Evolutionary conservation across 1,140 invertebrate genomes (phyloP).

Genomic region (Papilio aristodemus): DNA sequence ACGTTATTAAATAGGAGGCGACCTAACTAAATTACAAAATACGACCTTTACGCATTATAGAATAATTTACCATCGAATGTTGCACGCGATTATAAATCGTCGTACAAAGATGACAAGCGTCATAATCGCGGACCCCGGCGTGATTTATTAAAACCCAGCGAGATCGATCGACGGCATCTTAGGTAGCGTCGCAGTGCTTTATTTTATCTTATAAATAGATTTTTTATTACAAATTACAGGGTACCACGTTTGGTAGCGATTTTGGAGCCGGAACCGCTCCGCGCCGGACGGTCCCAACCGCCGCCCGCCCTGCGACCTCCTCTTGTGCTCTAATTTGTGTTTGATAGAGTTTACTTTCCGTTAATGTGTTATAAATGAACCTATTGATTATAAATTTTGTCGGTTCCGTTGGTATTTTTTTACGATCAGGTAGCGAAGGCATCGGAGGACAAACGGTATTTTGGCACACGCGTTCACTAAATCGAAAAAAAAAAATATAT

Average conservation of each 20-base stretch:
- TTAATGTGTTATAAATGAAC: slow-evolving; percentile 32
- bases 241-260: slow-evolving; percentile 75
- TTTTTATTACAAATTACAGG: slow-evolving; percentile 79
- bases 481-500: slow-evolving; percentile 33
- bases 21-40: slow-evolving; percentile 78
- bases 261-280: slow-evolving; percentile 50
- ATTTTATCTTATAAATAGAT: slow-evolving; percentile 79
- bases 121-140: slow-evolving; percentile 60
- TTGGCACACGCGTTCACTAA: slow-evolving; percentile 21
- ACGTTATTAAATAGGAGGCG: slow-evolving; percentile 76
- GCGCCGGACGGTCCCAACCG: slow-evolving; percentile 46
- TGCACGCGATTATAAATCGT: slow-evolving; percentile 61
- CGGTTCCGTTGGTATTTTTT: slow-evolving; percentile 58
- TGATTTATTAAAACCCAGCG: slow-evolving; percentile 69
- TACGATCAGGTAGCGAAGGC: slow-evolving; percentile 48
- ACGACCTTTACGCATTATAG: slow-evolving; percentile 70
- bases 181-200: slow-evolving; percentile 71
- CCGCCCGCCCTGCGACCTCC: slow-evolving; percentile 43
- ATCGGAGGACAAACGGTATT: slow-evolving; percentile 37
- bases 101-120: slow-evolving; percentile 64
- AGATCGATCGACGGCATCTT: slow-evolving; percentile 72
- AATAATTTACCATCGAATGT: slow-evolving; percentile 64
- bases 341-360: slow-evolving; percentile 62
- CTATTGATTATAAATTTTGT: slow-evolving; percentile 52
- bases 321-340: slow-evolving; percentile 59